A percentile compares a stretch with the other conserved stretches of the same genome.
phyloP scores from a whole-genome alignment of 2,888 invertebrate species.

The Scrobipalpa atriplicella region DNA sequence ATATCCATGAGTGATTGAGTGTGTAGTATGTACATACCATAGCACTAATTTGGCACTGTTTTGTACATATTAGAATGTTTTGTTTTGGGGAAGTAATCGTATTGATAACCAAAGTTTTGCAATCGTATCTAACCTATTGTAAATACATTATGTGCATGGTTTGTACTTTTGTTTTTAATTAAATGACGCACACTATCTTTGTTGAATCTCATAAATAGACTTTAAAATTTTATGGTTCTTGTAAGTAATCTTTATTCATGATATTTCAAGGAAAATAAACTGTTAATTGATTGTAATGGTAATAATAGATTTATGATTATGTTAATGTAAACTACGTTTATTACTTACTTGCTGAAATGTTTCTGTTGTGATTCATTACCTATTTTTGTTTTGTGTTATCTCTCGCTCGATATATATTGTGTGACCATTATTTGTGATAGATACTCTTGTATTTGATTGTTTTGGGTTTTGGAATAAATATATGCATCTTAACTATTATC shows the following conservation, averaged over 20 bases:
- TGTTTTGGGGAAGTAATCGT: slow-evolving; percentile 13
- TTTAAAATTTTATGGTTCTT: slow-evolving; percentile 6
- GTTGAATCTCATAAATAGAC: neutral
- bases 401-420: neutral
- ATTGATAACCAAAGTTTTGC: neutral
- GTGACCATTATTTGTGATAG: neutral
- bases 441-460: too few relatives aligned
- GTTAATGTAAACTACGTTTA: neutral
- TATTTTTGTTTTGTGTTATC: neutral
- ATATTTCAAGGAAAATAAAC: neutral
- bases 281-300: neutral
- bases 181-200: neutral
- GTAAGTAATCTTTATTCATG: slow-evolving; percentile 1
- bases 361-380: neutral
- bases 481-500: too few relatives aligned
- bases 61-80: neutral
- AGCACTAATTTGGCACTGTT: slow-evolving; percentile 29
- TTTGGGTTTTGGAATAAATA: too few relatives aligned
- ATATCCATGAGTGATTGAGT: slow-evolving; percentile 19
- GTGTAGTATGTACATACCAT: slow-evolving; percentile 4
- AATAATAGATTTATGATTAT: slow-evolving; percentile 5
- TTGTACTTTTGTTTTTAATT: neutral
- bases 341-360: neutral
- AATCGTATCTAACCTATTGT: slow-evolving; percentile 10
- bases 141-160: slow-evolving; percentile 3